Percentiles rank a stretch among this genome's conserved stretches.
Evolutionary conservation across 2,888 invertebrate species (phyloP).

Genomic region (Orthonevra nobilis): DNA sequence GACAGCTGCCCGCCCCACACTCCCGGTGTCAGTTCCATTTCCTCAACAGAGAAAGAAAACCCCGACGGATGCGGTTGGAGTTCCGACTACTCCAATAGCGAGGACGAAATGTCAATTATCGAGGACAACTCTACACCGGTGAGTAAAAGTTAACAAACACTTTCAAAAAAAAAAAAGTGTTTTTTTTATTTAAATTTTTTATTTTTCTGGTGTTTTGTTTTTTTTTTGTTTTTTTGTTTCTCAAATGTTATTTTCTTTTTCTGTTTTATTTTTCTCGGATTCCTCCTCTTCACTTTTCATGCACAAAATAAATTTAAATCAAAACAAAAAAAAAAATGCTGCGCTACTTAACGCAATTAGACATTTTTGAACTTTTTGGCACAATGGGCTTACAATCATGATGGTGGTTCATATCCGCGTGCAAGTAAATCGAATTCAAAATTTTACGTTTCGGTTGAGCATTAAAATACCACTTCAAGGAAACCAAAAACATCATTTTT

Average conservation of each 20-base stretch:
- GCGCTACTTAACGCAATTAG: conserved; percentile 70
- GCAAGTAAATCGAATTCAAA: conserved; percentile 79
- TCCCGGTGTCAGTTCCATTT: conserved; percentile 69
- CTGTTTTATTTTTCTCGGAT: conserved; percentile 71
- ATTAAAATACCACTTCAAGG: conserved; percentile 67
- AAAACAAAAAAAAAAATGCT: conserved; percentile 32
- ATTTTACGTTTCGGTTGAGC: conserved; percentile 80
- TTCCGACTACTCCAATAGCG: conserved; percentile 94
- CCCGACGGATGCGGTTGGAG: conserved; percentile 93
- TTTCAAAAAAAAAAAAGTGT: too few species aligned
- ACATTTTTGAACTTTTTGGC: conserved; percentile 78
- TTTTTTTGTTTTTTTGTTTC: conserved; percentile 67
- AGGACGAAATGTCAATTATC: conserved; percentile 89
- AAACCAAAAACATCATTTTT: conserved; percentile 24
- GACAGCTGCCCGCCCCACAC: conserved; percentile 73
- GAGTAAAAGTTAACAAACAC: conserved; percentile 73
- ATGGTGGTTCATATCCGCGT: conserved; percentile 76
- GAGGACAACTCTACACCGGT: conserved; percentile 83
- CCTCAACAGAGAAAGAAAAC: conserved; percentile 77
- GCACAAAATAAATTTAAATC: conserved; percentile 74
- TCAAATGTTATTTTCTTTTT: conserved; percentile 47
- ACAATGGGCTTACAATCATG: conserved; percentile 77
- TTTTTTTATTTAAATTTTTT: conserved; percentile 21
- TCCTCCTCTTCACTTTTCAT: conserved; percentile 76
- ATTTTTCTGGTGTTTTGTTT: conserved; percentile 65